Percentiles rank a stretch among this genome's conserved stretches.
Conservation (phyloP, 1,140 invertebrate species). For the Musca domestica region DNA sequence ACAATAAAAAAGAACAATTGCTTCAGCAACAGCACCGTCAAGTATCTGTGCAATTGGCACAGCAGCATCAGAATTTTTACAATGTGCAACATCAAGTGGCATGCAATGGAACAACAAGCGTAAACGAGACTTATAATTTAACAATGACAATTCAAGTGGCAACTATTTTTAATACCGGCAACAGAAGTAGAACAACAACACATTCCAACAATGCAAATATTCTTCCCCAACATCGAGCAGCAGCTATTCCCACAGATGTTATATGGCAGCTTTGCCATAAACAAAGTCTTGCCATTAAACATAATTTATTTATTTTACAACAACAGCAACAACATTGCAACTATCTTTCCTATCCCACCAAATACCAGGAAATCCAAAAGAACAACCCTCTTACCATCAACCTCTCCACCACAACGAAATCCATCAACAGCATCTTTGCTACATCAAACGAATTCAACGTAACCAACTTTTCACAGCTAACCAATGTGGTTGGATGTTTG, state of each 20-base stretch:
- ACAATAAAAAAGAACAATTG: not conserved
- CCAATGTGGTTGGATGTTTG: not conserved
- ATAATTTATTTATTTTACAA: slow-evolving; percentile 5
- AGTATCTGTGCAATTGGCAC: not conserved
- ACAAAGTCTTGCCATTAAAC: not conserved
- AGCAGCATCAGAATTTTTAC: not conserved
- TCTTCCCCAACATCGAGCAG: no score
- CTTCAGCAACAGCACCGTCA: not conserved
- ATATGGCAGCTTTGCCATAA: slow-evolving; percentile 1
- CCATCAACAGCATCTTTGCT: not conserved
- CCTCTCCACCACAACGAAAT: not conserved
- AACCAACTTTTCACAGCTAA: not conserved
- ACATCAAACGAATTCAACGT: slow-evolving; percentile 2
- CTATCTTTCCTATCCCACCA: not conserved
- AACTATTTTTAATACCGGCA: not conserved
- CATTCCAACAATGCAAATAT: no score
- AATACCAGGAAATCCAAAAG: not conserved
- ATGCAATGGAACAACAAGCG: not conserved
- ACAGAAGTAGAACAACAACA: not conserved
- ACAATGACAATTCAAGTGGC: slow-evolving; percentile 19
- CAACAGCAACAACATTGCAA: not conserved
- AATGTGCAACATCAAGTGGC: slow-evolving; percentile 2
- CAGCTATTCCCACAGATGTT: not conserved
- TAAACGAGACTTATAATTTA: slow-evolving; percentile 14
- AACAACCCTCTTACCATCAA: no score